phyloP scores from a whole-genome alignment of 1,140 invertebrate genomes.

The Sminthurides bifidus region DNA sequence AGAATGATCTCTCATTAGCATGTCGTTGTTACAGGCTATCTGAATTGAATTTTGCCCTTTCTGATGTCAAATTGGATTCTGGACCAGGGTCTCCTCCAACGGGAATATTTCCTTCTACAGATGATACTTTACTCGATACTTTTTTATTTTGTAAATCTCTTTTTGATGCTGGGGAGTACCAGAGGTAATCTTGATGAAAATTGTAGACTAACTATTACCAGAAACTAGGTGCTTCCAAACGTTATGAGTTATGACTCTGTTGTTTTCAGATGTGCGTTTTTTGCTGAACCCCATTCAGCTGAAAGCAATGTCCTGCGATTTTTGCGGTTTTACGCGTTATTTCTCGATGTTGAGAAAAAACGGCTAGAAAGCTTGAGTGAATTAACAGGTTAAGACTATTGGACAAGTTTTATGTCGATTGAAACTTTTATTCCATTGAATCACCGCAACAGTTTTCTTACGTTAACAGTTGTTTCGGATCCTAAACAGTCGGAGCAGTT shows the following conservation, averaged over 20 bases:
- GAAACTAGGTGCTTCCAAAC: not conserved
- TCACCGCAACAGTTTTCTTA: not conserved
- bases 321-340: slow-evolving; percentile 70
- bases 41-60: slow-evolving; percentile 65
- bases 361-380: slow-evolving; percentile 72
- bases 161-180: slow-evolving; percentile 85
- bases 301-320: slow-evolving; percentile 55
- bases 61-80: slow-evolving; percentile 46
- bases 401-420: not conserved
- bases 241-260: slow-evolving; percentile 5
- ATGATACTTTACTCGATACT: slow-evolving; percentile 47
- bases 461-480: slow-evolving; percentile 34
- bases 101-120: not conserved
- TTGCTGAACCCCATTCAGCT: slow-evolving; percentile 53
- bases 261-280: slow-evolving; percentile 58
- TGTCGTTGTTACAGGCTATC: slow-evolving; percentile 49
- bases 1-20: not conserved
- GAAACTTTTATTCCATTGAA: not conserved
- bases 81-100: slow-evolving; percentile 35
- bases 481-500: slow-evolving; percentile 42
- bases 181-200: slow-evolving; percentile 38
- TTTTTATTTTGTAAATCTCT: slow-evolving; percentile 76
- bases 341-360: slow-evolving; percentile 79
- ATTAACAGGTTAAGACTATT: slow-evolving; percentile 44
- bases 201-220: not conserved